Conservation (phyloP, 2,888 invertebrate species). For the Loripinus fragilis region DNA sequence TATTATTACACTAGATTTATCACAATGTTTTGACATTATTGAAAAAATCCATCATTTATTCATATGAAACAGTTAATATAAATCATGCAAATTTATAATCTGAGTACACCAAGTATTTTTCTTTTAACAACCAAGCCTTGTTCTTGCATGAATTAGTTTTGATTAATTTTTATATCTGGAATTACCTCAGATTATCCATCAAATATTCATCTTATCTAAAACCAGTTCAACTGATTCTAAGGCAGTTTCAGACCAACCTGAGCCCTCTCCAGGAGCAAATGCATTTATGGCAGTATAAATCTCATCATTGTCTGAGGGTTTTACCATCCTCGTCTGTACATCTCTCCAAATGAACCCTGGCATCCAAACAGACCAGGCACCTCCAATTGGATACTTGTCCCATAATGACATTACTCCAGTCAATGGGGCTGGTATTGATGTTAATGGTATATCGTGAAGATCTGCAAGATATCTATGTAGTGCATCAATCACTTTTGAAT, state of each 20-base stretch:
- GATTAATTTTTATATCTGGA: no score
- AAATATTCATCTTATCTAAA: background rate
- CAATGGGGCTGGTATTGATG: slow-evolving; percentile 37
- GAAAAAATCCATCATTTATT: no score
- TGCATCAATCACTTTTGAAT: slow-evolving; percentile 23
- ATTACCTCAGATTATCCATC: background rate
- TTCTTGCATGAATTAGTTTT: no score
- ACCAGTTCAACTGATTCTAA: slow-evolving; percentile 32
- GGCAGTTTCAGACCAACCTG: slow-evolving; percentile 35
- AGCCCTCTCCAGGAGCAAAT: slow-evolving; percentile 15
- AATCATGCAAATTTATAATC: no score
- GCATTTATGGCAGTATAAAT: slow-evolving; percentile 38
- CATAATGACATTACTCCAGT: slow-evolving; percentile 42
- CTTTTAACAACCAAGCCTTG: no score
- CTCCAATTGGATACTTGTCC: slow-evolving; percentile 49
- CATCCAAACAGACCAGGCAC: slow-evolving; percentile 44
- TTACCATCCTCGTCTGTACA: slow-evolving; percentile 32
- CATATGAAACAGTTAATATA: no score
- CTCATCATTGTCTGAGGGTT: slow-evolving; percentile 34
- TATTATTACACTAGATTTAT: no score
- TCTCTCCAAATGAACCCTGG: slow-evolving; percentile 48
- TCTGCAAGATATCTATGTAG: slow-evolving; percentile 31
- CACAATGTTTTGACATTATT: no score
- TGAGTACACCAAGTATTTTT: no score
- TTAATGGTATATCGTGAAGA: slow-evolving; percentile 22